phyloP scores from a whole-genome alignment of 2,113 vertebrate species.

The Cricetomys ansorgei region DNA sequence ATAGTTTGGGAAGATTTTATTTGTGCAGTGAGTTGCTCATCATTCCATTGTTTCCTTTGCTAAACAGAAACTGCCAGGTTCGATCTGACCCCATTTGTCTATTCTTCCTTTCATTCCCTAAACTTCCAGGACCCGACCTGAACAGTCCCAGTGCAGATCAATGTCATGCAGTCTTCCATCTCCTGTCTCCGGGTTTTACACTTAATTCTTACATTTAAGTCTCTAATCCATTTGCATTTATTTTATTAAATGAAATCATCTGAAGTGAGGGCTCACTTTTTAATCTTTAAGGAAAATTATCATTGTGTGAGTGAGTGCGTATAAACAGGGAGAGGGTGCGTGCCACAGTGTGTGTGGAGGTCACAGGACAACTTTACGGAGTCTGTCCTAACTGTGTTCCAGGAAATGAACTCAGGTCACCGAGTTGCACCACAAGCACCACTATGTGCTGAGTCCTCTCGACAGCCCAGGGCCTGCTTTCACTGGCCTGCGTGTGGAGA shows the following conservation, averaged over 20 bases:
- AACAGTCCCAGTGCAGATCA: background rate
- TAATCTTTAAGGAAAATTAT: background rate
- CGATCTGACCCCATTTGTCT: background rate
- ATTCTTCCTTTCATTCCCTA: background rate
- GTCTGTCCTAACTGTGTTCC: background rate
- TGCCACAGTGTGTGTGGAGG: background rate
- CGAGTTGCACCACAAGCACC: background rate
- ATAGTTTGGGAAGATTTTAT: background rate
- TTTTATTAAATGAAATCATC: background rate
- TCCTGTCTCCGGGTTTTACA: background rate
- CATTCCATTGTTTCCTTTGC: background rate
- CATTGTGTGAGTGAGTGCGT: background rate
- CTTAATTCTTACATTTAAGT: background rate
- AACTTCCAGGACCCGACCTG: background rate
- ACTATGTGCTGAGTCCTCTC: background rate
- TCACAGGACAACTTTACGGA: background rate
- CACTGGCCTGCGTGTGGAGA: background rate
- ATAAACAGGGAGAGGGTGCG: too few relatives aligned
- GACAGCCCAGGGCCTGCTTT: background rate
- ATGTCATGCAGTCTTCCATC: background rate
- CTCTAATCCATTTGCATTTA: background rate
- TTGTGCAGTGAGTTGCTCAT: background rate
- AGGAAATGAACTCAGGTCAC: background rate
- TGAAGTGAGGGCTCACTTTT: background rate
- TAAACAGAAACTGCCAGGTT: background rate